phyloP scores from a whole-genome alignment of 2,888 invertebrate species.

The Chymomyza procnemis region DNA sequence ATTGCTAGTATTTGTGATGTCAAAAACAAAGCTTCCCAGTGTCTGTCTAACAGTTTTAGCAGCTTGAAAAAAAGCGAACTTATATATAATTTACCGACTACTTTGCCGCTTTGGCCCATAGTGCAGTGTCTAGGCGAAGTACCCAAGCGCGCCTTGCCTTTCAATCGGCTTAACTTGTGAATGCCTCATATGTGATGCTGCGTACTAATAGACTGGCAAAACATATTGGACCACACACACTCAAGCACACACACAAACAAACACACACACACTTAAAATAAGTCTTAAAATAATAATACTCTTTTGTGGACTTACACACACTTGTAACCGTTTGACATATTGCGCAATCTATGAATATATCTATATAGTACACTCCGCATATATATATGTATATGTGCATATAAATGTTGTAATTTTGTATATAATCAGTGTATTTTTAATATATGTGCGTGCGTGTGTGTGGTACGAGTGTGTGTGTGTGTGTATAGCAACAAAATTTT shows the following conservation, averaged over 20 bases:
- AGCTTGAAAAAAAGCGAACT: too few species aligned
- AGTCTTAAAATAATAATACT: constrained; percentile 9
- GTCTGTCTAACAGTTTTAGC: too few species aligned
- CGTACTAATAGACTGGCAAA: neutral
- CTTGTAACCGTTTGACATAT: neutral
- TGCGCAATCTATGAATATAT: neutral
- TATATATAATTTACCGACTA: too few species aligned
- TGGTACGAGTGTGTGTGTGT: neutral
- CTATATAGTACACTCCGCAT: neutral
- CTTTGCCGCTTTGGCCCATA: too few species aligned
- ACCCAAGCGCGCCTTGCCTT: neutral
- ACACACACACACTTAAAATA: neutral
- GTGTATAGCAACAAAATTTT: neutral
- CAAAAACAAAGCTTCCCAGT: too few species aligned
- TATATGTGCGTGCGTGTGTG: neutral
- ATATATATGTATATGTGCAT: neutral
- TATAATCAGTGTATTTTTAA: too few species aligned
- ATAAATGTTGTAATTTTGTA: too few species aligned
- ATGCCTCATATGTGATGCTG: constrained; percentile 54
- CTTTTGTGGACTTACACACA: neutral
- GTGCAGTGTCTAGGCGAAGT: too few species aligned
- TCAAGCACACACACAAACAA: too few species aligned
- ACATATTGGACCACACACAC: neutral
- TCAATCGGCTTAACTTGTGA: constrained; percentile 67
- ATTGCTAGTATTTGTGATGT: too few species aligned